Base-by-base conservation (phyloP, 2,113 vertebrate genomes). In the Rhinolophus sinicus region DNA sequence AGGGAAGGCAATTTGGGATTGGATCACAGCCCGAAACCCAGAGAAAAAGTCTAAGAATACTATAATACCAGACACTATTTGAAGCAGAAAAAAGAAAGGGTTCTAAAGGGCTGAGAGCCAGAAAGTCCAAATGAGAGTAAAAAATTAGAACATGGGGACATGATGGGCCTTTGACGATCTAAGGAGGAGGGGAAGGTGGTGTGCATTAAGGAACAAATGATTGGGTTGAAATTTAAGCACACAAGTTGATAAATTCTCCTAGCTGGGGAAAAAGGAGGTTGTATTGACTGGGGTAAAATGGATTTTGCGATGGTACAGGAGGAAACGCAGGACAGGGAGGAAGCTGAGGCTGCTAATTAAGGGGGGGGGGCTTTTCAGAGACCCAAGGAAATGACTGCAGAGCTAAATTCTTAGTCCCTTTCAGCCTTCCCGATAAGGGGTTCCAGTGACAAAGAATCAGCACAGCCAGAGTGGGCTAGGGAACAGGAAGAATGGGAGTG, bases 321-420 rank as follows among this genome's bases (percentile, higher is more conserved):
- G 85, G 56, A 90, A 83, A 90, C 69, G 88, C 76, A 78, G n/a
- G 33, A 35, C 8, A 10, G 30, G n/a, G 76, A 94, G 72, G 84
- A 95, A 92, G 94, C 89, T 30, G 40, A 86, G 76, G 80, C 64
- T 91, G 92, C 88, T 96, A 95, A 97, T 97, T 96, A 96, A 77
- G 64, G 73, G 65, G 60, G 88, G 91, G 40, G 47, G 90, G 76
- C 69, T 88, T 96, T 96, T 62, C 89, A 86, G 90, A 96, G 84
- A 60, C 16, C 33, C 14, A 8, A 85, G 97, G 94, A 96, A 97
- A 86, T 91, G 93, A 96, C 84, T 82, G 76, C 70, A 69, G 94
- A 93, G 81, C 94, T 78, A 78, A 94, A 93, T 93, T 83, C 94
- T 93, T 67, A 58, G 84, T 90, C 93, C 90, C 67, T 97, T 96